Conservation (phyloP, 1,140 invertebrate species). For the Nylanderia fulva region DNA sequence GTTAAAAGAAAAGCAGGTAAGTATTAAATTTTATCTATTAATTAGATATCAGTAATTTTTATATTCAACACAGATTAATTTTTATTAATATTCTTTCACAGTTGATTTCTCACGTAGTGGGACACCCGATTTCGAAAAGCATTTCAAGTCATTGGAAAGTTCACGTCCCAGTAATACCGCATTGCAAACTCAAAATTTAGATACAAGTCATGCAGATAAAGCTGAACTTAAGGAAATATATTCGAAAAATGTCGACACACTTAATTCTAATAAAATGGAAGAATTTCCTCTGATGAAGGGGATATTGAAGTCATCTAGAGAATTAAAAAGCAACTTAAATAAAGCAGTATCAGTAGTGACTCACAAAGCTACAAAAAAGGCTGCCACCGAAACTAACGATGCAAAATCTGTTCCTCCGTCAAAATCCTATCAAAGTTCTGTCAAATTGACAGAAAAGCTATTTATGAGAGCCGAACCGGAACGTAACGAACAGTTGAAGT, state of each 20-base stretch:
- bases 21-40: constrained; percentile 46
- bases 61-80: not conserved
- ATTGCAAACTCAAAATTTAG: not conserved
- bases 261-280: constrained; percentile 3
- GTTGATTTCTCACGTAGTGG: constrained; percentile 80
- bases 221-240: constrained; percentile 2
- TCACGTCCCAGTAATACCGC: not conserved
- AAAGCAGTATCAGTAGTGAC: not conserved
- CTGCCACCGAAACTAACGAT: not conserved
- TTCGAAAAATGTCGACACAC: not conserved
- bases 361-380: not conserved
- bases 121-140: constrained; percentile 82
- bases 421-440: no score
- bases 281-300: constrained; percentile 54
- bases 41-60: constrained; percentile 1
- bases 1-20: constrained; percentile 84
- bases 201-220: not conserved
- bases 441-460: constrained; percentile 80
- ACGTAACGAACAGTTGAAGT: constrained; percentile 81
- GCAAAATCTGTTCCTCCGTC: not conserved
- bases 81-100: constrained; percentile 54
- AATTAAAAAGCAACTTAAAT: not conserved
- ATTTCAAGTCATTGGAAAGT: constrained; percentile 81
- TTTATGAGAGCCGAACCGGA: constrained; percentile 84
- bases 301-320: constrained; percentile 56